phyloP scores from a whole-genome alignment of 2,113 vertebrate genomes.

The Holacanthus passer region DNA sequence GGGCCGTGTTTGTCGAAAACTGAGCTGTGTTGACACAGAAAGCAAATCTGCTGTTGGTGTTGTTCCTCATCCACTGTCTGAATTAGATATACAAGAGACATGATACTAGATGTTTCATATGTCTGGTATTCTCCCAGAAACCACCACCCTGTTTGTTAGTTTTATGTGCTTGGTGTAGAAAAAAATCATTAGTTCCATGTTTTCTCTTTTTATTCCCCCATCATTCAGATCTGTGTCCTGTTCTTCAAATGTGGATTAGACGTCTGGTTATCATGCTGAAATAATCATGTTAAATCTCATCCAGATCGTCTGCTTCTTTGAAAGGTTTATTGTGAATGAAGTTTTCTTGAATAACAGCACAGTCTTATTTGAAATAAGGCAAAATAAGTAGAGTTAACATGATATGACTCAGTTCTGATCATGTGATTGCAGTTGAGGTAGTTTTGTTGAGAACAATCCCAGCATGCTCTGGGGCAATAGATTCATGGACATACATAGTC shows the following conservation, averaged over 20 bases:
- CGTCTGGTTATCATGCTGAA: background rate
- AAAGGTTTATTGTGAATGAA: background rate
- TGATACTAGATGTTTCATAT: background rate
- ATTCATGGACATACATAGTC: background rate
- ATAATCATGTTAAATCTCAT: background rate
- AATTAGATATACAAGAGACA: slow-evolving; percentile 7
- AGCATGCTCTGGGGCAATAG: background rate
- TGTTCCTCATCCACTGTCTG: slow-evolving; percentile 3
- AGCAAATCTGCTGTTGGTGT: slow-evolving; percentile 32
- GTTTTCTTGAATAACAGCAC: background rate
- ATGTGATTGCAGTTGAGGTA: background rate
- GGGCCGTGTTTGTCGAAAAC: slow-evolving; percentile 52
- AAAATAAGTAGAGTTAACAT: background rate
- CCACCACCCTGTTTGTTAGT: background rate
- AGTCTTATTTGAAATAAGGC: background rate
- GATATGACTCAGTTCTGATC: background rate
- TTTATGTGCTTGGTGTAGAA: background rate
- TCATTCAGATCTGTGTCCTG: slow-evolving; percentile 1
- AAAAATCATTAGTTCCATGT: background rate
- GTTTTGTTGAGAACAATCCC: background rate
- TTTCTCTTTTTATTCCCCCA: background rate
- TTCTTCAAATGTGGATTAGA: background rate
- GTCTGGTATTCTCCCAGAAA: background rate
- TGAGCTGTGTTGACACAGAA: slow-evolving; percentile 27
- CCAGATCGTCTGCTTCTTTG: background rate